phyloP scores from a whole-genome alignment of 2,888 invertebrate species.

The Epinotia demarniana region DNA sequence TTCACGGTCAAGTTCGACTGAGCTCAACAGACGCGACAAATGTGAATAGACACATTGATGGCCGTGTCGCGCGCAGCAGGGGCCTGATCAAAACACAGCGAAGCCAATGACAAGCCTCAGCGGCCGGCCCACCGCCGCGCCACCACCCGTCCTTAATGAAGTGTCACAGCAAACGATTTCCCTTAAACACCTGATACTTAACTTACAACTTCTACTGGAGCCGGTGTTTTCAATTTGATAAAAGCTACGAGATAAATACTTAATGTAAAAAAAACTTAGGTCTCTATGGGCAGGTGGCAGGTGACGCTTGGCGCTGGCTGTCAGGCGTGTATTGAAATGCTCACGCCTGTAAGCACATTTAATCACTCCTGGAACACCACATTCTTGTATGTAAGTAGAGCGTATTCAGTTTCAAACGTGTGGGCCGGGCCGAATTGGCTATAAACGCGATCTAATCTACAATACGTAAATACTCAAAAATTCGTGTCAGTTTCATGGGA shows the following conservation, averaged over 20 bases:
- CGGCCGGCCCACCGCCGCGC: conserved; percentile 8
- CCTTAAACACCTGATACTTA: conserved; percentile 13
- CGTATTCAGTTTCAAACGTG: no score
- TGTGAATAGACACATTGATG: background rate
- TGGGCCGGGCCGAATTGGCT: no score
- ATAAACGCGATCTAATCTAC: no score
- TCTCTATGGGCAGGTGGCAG: no score
- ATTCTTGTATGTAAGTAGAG: no score
- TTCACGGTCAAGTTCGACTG: background rate
- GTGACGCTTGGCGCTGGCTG: no score
- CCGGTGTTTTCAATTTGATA: background rate
- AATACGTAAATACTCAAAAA: no score
- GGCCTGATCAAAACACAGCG: conserved; percentile 3
- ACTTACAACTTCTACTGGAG: background rate
- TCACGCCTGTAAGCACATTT: no score
- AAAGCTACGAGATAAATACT: background rate
- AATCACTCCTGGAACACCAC: no score
- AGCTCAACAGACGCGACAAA: background rate
- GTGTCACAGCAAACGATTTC: conserved; percentile 25
- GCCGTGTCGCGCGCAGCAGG: conserved; percentile 9
- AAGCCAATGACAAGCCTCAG: conserved; percentile 25
- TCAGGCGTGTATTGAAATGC: no score
- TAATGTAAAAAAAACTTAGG: background rate
- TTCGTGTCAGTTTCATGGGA: no score
- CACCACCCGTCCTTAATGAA: conserved; percentile 31